Base-by-base conservation (phyloP, 2,113 vertebrate species). In the Galeopterus variegatus region DNA sequence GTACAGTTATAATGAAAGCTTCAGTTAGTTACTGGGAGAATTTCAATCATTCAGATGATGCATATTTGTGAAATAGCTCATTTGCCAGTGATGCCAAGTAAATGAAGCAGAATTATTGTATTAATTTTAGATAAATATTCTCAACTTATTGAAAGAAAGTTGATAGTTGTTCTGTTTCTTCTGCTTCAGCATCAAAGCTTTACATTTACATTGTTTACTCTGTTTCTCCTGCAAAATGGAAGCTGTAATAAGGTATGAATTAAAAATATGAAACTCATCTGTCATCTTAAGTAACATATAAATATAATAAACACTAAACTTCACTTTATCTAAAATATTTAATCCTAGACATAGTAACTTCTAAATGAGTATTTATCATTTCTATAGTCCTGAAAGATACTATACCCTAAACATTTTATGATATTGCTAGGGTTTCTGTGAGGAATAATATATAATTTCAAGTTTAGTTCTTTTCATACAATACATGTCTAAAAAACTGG, bases 41-140 rank as follows among this genome's bases (percentile, higher is more conserved):
- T 95, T 93, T 93, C 79, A 96, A 70, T 92, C 65, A 95, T 92
- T 94, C 85, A 60, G 70, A 77, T 81, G 96, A 97, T 69, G 77
- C 23, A n/a, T 58, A 15, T 88, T 96, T 96, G 60, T 64, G 62
- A 95, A 93, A 67, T 41, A 85, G n/a, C 65, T 90, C 60, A 80
- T 77, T 96, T 2, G 0, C 33, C 65, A 79, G n/a, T 48, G 67
- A 31, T 85, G 33, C 50, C 60, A 92, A 13, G 50, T 65, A 97
- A 97, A 92, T 90, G 36, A 94, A 88, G 87, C 45, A 75, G 64
- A 84, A 56, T 93, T 90, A 90, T 31, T 95, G 1, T 18, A 85
- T 67, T 81, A 85, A 72, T 90, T 96, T 94, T n/a, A 58, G 28
- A 58, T 50, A 95, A 86, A 82, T 52, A 97, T 65, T 52, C 9